Evolutionary conservation across 2,888 invertebrate genomes (phyloP).

Genomic region (Ramazzottius varieornatus): DNA sequence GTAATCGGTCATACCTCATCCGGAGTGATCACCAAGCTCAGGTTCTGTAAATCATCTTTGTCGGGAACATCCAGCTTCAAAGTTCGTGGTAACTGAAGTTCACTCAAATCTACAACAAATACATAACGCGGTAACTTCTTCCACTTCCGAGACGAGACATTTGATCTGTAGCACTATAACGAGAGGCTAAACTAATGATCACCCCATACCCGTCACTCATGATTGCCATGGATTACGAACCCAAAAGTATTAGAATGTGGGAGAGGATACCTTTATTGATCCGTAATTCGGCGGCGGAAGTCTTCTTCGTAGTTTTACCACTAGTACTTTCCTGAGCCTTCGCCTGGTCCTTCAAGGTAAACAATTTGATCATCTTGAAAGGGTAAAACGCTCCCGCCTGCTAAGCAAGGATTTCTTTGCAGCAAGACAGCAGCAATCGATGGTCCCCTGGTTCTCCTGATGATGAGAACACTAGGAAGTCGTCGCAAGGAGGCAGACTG

Average conservation of each 20-base stretch:
- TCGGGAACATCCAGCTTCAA: slow-evolving; percentile 86
- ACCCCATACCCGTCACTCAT: background rate
- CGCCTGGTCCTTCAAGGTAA: slow-evolving; percentile 90
- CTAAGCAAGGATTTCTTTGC: no score
- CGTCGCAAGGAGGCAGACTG: no score
- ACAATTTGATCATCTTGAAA: slow-evolving; percentile 66
- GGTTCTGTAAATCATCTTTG: slow-evolving; percentile 75
- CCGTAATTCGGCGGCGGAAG: slow-evolving; percentile 81
- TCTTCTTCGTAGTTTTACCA: slow-evolving; percentile 33
- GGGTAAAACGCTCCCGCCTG: no score
- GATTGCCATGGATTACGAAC: background rate
- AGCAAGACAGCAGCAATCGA: no score
- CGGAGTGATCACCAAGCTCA: slow-evolving; percentile 79
- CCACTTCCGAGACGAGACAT: no score
- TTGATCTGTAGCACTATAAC: no score
- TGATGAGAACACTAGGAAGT: no score
- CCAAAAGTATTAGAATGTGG: background rate
- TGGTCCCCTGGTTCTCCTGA: no score
- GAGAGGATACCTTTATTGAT: slow-evolving; percentile 80
- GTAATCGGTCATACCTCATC: slow-evolving; percentile 59
- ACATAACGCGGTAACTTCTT: no score
- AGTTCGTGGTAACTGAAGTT: slow-evolving; percentile 83
- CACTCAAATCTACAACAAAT: slow-evolving; percentile 71
- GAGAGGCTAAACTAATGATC: no score
- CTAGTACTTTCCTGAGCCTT: slow-evolving; percentile 41